These are phyloP conservation scores for Leptosomus discolor DNA, from an alignment of 2,113 vertebrate genomes.

Conservation along the genomic window DNA sequence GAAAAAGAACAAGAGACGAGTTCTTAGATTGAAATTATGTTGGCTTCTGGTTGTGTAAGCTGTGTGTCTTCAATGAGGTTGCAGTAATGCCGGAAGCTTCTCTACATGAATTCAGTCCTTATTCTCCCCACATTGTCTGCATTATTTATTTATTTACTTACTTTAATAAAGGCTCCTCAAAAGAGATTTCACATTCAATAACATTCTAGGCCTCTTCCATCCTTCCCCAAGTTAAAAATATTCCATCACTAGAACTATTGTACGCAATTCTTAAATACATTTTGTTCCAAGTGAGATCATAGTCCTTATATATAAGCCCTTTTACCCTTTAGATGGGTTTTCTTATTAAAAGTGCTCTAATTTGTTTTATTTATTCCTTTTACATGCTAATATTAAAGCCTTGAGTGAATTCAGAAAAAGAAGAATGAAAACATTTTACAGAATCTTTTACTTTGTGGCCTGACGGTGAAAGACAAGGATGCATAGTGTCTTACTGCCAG, in stretches of 20 bases:
- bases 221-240: not conserved
- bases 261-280: not conserved
- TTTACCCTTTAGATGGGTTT: not conserved
- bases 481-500: not conserved
- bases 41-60: not conserved
- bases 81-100: not conserved
- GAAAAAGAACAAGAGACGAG: not conserved
- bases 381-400: not conserved
- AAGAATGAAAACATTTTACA: not conserved
- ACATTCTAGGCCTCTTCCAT: not conserved
- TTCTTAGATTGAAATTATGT: not conserved
- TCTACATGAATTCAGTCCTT: constrained; percentile 25
- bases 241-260: not conserved
- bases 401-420: not conserved
- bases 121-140: not conserved
- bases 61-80: not conserved
- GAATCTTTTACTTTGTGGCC: not conserved
- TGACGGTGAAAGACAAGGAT: not conserved
- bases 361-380: not conserved
- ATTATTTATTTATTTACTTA: not conserved
- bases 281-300: not conserved
- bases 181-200: not conserved
- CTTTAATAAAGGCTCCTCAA: not conserved
- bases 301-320: not conserved
- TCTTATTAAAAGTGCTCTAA: not conserved